A percentile compares a stretch with the other conserved stretches of the same genome.
Conservation (phyloP, 2,113 vertebrate species). For the Zapornia atra region DNA sequence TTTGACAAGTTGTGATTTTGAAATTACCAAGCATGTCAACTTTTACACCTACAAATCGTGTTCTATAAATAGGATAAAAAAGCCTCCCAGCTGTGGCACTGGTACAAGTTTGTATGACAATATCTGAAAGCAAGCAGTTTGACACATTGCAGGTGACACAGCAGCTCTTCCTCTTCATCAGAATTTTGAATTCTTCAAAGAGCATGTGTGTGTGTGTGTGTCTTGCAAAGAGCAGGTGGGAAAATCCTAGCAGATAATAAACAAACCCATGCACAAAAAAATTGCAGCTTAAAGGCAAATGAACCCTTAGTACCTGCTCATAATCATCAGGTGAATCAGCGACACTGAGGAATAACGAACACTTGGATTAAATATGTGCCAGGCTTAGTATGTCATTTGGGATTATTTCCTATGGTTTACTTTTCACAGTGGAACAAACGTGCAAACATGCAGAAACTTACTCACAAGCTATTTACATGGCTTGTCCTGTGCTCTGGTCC, state of each 20-base stretch:
- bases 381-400: neutral
- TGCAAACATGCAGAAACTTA: neutral
- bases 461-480: neutral
- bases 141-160: neutral
- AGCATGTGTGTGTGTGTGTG: rapidly evolving
- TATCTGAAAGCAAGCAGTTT: neutral
- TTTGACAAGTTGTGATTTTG: neutral
- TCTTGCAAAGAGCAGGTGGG: neutral
- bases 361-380: neutral
- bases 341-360: neutral
- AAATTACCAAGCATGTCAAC: neutral
- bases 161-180: neutral
- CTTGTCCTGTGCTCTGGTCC: neutral
- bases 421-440: neutral
- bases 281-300: neutral
- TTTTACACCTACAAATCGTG: neutral
- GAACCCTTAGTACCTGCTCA: neutral
- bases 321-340: neutral
- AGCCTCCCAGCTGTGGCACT: neutral
- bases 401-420: neutral
- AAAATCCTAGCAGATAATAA: neutral
- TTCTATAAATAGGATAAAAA: neutral
- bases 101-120: too few relatives aligned
- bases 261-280: neutral
- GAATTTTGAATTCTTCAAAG: neutral